These are phyloP conservation scores for Sebastes steindachneri DNA, from an alignment of 2,797 vertebrate genomes.

Conservation along the genomic window DNA sequence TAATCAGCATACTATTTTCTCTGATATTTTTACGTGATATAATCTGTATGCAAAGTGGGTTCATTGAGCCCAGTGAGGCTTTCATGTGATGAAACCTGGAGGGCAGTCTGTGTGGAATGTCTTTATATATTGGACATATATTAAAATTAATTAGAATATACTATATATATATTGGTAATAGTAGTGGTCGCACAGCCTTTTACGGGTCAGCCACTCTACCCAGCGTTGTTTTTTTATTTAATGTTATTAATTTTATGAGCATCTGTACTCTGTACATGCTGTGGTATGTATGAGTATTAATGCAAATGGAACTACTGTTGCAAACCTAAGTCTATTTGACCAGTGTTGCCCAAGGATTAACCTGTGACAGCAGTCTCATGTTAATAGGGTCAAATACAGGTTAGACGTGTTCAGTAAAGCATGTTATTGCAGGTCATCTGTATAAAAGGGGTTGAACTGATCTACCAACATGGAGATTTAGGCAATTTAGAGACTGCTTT, in stretches of 20 bases:
- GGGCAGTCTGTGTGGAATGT: constrained; percentile 23
- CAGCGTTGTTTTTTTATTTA: neutral
- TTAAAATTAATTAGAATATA: constrained; percentile 23
- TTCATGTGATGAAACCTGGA: constrained; percentile 47
- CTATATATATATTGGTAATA: neutral
- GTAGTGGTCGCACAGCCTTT: neutral
- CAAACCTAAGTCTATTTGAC: neutral
- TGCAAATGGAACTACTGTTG: neutral
- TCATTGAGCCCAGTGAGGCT: constrained; percentile 16
- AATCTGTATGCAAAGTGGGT: constrained; percentile 36
- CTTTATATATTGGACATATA: constrained; percentile 17
- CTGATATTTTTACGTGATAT: constrained; percentile 4
- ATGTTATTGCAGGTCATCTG: neutral
- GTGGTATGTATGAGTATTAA: too few species aligned
- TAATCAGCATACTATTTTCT: neutral
- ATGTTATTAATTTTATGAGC: neutral
- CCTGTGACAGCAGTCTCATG: neutral
- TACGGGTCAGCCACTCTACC: neutral
- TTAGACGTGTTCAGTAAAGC: neutral
- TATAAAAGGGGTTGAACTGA: neutral
- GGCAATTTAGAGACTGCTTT: neutral
- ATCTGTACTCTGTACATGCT: neutral
- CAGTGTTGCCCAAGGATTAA: neutral
- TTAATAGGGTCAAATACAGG: neutral
- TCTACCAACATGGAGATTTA: neutral